phyloP scores from a whole-genome alignment of 2,113 vertebrate genomes.

The Colistium nudipinnis region DNA sequence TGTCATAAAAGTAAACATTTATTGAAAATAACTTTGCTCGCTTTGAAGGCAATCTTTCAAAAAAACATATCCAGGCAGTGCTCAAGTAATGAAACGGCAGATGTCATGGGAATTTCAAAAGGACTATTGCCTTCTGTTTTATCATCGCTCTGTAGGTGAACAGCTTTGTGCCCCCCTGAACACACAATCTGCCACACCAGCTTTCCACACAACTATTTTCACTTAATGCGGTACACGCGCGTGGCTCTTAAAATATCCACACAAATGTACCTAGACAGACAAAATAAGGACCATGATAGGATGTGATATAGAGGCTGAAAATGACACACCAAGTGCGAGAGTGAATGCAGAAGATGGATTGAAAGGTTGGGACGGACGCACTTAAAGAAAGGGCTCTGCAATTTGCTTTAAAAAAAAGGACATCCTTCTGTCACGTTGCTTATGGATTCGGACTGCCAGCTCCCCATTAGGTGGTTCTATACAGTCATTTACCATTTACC shows the following conservation, averaged over 20 bases:
- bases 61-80: not conserved
- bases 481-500: not conserved
- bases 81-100: constrained; percentile 16
- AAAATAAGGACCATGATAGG: constrained; percentile 19
- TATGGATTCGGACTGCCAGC: not conserved
- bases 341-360: constrained; percentile 4
- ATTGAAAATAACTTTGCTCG: constrained; percentile 4
- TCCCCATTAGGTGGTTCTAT: not conserved
- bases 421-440: not conserved
- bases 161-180: constrained; percentile 10
- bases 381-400: not conserved
- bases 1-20: not conserved
- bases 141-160: constrained; percentile 13
- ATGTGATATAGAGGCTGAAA: constrained; percentile 18
- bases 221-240: not conserved
- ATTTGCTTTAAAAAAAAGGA: constrained; percentile 3
- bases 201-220: not conserved
- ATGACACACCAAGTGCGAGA: constrained; percentile 14
- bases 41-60: constrained; percentile 8
- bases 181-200: too few relatives aligned
- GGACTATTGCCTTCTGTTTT: constrained; percentile 33
- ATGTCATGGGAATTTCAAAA: constrained; percentile 10
- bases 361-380: not conserved
- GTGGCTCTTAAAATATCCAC: not conserved
- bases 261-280: constrained; percentile 12